Evolutionary conservation across 1,140 invertebrate genomes (phyloP), one percentile per base, ranked within the genome.

Genomic region (Papilio polyxenes): DNA sequence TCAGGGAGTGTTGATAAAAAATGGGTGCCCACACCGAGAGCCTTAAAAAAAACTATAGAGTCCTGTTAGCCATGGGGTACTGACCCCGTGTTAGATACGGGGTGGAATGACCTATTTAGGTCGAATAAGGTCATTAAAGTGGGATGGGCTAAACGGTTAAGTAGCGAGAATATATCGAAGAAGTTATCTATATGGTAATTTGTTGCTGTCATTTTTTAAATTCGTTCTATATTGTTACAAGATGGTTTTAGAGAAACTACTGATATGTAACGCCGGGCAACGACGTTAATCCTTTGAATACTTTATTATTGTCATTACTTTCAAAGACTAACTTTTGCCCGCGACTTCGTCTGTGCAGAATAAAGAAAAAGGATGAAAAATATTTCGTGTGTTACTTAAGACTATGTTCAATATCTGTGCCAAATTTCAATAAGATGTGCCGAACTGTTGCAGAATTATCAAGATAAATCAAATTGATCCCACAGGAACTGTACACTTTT

Each of bases 71-170:
- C 80, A 85, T 80, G 85, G 91, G 90, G 86, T 92, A 92, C 89
- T 91, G 91, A 93, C 91, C 93, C 84, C 84, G 49, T 51, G 23
- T 53, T 23, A 76, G 80, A 81, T 82, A 84, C 83, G 86, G 91
- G 93, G 92, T 91, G 90, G 91, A 93, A 92, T 91, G 93, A 94
- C 92, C 92, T 87, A 94, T 91, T 92, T 93, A 92, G 83, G 82
- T 90, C 89, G 91, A 92, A 93, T 90, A 90, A 84, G 88, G 88
- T 92, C 90, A 92, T 91, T 89, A 91, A 84, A 82, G 84, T 80
- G 65, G 62, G 76, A 9, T 37, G 40, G 81, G 31, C 44, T 48
- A 78, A 82, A 65, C 77, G 53, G 69, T 78, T 80, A 78, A 83
- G 82, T 75, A 78, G 17, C 65, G 31, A 62, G 65, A 17, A 59